Evolutionary conservation across 2,113 vertebrate genomes (phyloP).

Genomic region (Labrus mixtus): DNA sequence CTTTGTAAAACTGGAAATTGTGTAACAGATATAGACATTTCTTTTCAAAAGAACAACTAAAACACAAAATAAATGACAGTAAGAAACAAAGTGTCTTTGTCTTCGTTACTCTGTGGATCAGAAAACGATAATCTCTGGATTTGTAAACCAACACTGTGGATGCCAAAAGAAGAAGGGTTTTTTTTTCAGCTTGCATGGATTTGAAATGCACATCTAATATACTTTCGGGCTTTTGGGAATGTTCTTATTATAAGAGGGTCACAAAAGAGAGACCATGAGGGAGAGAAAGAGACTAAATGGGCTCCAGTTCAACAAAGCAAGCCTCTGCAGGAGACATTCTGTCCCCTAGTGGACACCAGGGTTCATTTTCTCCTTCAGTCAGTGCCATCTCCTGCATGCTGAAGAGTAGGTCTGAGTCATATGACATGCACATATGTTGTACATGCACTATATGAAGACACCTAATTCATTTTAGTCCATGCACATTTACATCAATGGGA

Average conservation of each 20-base stretch:
- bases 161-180: conserved; percentile 54
- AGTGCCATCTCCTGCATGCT: background rate
- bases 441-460: background rate
- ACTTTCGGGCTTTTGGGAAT: conserved; percentile 52
- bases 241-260: conserved; percentile 35
- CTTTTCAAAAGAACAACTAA: background rate
- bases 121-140: conserved; percentile 2
- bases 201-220: conserved; percentile 55
- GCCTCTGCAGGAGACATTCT: conserved; percentile 63
- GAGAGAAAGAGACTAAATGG: background rate
- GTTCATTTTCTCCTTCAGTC: conserved; percentile 14
- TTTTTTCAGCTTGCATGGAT: conserved; percentile 47
- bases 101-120: background rate
- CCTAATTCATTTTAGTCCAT: conserved; percentile 35
- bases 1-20: background rate
- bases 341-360: conserved; percentile 76
- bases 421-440: conserved; percentile 18
- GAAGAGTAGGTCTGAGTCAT: conserved; percentile 8
- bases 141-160: conserved; percentile 36
- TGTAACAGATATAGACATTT: background rate
- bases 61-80: background rate
- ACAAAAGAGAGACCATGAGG: conserved; percentile 12
- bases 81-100: background rate
- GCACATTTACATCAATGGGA: conserved; percentile 43
- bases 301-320: conserved; percentile 28